Conservation (phyloP, 2,797 vertebrate genomes). For the Platalea minor region DNA sequence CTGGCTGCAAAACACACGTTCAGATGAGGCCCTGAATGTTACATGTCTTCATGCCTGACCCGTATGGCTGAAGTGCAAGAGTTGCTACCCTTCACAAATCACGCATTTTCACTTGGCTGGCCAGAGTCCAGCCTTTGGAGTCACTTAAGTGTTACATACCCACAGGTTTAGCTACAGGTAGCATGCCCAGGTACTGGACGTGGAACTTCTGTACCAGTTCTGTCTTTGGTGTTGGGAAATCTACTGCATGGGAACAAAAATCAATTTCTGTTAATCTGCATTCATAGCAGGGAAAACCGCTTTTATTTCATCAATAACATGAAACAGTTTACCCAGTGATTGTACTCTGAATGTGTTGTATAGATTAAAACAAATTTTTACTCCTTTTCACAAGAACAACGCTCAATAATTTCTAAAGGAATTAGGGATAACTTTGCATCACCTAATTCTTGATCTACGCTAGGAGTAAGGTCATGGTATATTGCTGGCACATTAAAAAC, state of each 20-base stretch:
- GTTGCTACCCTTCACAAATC: neutral
- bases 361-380: neutral
- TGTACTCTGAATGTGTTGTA: neutral
- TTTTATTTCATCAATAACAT: neutral
- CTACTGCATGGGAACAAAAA: conserved; percentile 79
- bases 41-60: neutral
- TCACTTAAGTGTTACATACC: conserved; percentile 76
- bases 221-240: conserved; percentile 98
- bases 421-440: neutral
- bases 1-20: neutral
- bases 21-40: neutral
- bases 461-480: neutral
- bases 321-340: neutral
- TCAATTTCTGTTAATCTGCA: conserved; percentile 13
- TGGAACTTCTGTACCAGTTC: conserved; percentile 97
- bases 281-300: neutral
- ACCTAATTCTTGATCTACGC: neutral
- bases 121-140: neutral
- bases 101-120: neutral
- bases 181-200: conserved; percentile 91
- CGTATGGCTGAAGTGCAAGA: neutral
- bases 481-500: neutral
- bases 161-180: conserved; percentile 89
- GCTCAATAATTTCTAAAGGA: neutral
- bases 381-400: neutral